A percentile compares a stretch with the other conserved stretches of the same genome.
These are phyloP conservation scores for Lasiurus borealis DNA, from an alignment of 2,113 vertebrate species.

Conservation along the genomic window DNA sequence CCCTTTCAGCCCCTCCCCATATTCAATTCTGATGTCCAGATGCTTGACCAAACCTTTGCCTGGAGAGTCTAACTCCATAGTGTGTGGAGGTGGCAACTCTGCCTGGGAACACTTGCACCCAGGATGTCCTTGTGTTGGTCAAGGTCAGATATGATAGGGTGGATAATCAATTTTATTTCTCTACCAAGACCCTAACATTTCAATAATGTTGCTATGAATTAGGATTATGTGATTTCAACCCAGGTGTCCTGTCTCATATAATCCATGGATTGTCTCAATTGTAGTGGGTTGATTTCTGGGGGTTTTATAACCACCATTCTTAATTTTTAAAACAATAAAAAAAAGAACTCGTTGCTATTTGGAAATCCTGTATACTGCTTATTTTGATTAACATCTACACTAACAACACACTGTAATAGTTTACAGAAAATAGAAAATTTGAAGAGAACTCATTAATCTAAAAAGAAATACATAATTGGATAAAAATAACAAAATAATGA, in stretches of 20 bases:
- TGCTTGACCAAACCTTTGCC: background rate
- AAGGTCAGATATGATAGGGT: background rate
- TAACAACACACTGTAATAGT: background rate
- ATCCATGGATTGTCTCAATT: background rate
- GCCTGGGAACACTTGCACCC: background rate
- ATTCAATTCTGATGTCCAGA: background rate
- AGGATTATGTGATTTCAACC: background rate
- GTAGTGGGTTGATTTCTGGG: background rate
- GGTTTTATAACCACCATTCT: background rate
- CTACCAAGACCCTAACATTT: background rate
- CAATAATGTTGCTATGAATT: background rate
- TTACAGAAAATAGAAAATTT: background rate
- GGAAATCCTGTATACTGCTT: background rate
- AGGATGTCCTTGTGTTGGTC: background rate
- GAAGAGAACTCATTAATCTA: slow-evolving; percentile 25
- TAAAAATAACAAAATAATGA: background rate
- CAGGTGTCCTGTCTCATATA: background rate
- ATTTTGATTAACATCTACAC: background rate
- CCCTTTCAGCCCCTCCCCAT: background rate
- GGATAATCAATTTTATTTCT: background rate
- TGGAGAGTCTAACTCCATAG: accelerated
- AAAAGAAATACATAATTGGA: slow-evolving; percentile 14
- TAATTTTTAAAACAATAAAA: background rate
- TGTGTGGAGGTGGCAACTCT: too few relatives aligned
- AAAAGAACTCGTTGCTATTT: background rate